Evolutionary conservation across 2,888 invertebrate species (phyloP).

Genomic region (Villa cingulata): DNA sequence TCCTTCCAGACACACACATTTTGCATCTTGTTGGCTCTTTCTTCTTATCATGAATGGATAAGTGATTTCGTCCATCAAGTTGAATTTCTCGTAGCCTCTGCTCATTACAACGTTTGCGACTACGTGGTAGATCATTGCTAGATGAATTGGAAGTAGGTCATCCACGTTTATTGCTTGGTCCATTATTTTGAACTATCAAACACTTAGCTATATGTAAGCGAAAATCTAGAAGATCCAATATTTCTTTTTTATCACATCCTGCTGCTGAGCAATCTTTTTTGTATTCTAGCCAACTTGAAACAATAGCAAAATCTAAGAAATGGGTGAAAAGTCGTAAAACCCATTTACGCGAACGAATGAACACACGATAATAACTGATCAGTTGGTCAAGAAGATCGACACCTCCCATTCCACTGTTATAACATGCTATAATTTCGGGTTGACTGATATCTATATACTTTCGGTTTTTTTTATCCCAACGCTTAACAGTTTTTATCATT

Average conservation of each 20-base stretch:
- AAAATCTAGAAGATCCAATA: background rate
- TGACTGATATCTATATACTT: background rate
- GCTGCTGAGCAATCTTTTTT: background rate
- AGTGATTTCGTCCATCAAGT: background rate
- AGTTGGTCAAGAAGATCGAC: too few relatives aligned
- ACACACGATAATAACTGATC: too few relatives aligned
- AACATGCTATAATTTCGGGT: conserved; percentile 4
- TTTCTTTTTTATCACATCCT: background rate
- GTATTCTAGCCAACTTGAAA: background rate
- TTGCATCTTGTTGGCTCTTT: background rate
- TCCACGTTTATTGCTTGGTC: background rate
- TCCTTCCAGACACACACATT: background rate
- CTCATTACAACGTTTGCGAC: too few relatives aligned
- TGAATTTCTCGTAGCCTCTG: background rate
- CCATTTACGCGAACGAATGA: conserved; percentile 5
- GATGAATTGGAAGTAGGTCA: background rate
- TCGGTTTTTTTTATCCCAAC: conserved; percentile 2
- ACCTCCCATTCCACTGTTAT: conserved; percentile 6
- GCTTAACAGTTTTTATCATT: conserved; percentile 4
- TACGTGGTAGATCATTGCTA: too few relatives aligned
- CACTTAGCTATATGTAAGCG: background rate
- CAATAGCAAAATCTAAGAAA: background rate
- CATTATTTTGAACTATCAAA: background rate
- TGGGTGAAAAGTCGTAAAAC: conserved; percentile 1
- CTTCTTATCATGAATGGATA: background rate